A percentile compares a stretch with the other conserved stretches of the same genome.
phyloP scores from a whole-genome alignment of 2,797 vertebrate species.

The Eupleurogrammus muticus region DNA sequence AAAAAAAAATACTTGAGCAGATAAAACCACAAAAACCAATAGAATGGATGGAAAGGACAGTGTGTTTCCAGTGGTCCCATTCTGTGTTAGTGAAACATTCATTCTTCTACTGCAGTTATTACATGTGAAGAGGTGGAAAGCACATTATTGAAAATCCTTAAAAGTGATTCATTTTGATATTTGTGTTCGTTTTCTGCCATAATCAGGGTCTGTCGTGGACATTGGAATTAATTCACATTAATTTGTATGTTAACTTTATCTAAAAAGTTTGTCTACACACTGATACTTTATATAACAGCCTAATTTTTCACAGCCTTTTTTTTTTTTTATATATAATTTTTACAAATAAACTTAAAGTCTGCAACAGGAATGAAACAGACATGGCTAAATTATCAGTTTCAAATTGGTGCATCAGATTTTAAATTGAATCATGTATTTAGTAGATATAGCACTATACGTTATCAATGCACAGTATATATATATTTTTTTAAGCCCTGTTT shows the following conservation, averaged over 20 bases:
- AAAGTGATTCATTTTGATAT: slow-evolving; percentile 8
- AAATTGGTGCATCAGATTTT: not conserved
- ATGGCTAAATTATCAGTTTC: not conserved
- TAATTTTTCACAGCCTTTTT: not conserved
- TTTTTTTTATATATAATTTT: not conserved
- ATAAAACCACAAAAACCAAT: slow-evolving; percentile 43
- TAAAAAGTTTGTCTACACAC: not conserved
- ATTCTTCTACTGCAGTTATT: not conserved
- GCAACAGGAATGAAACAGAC: not conserved
- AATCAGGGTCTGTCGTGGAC: not conserved
- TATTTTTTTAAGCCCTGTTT: not conserved
- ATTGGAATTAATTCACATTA: too few species aligned
- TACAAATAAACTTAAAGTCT: slow-evolving; percentile 12
- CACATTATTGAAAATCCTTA: not conserved
- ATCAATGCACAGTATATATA: slow-evolving; percentile 1
- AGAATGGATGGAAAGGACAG: slow-evolving; percentile 24
- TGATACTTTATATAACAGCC: slow-evolving; percentile 5
- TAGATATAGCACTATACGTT: not conserved
- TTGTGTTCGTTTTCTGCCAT: not conserved
- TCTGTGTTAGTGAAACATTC: slow-evolving; percentile 12
- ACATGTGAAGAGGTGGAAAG: not conserved
- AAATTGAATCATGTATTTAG: not conserved
- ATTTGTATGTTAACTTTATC: not conserved
- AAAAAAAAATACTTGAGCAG: slow-evolving; percentile 54
- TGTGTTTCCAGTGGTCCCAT: slow-evolving; percentile 13